Conservation (phyloP, 2,797 vertebrate genomes). For the Dipus sagitta region DNA sequence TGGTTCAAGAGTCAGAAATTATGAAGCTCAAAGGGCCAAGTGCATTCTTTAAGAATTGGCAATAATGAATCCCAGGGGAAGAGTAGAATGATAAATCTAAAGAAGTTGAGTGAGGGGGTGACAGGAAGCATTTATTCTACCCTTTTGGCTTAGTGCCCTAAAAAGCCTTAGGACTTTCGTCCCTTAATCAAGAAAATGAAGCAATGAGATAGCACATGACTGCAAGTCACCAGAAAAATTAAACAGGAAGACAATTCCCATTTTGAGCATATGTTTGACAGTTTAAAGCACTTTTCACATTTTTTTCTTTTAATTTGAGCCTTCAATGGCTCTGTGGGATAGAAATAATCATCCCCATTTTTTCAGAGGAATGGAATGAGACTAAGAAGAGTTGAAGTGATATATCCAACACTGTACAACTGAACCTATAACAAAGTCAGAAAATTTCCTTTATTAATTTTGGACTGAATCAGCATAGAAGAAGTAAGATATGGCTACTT, state of each 20-base stretch:
- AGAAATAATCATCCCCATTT: slow-evolving; percentile 7
- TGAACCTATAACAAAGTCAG: not conserved
- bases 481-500: not conserved
- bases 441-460: slow-evolving; percentile 13
- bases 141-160: slow-evolving; percentile 51
- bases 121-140: slow-evolving; percentile 57
- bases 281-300: slow-evolving; percentile 62
- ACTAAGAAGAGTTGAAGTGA: slow-evolving; percentile 27
- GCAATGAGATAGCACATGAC: slow-evolving; percentile 4
- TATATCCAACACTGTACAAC: slow-evolving; percentile 44
- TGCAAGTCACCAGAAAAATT: slow-evolving; percentile 56
- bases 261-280: slow-evolving; percentile 56
- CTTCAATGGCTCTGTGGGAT: not conserved
- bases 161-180: slow-evolving; percentile 67
- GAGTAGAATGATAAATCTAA: slow-evolving; percentile 67
- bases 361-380: slow-evolving; percentile 19
- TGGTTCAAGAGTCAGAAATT: slow-evolving; percentile 79
- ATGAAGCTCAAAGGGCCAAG: slow-evolving; percentile 73
- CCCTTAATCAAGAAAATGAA: slow-evolving; percentile 54
- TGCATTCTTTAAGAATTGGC: slow-evolving; percentile 68
- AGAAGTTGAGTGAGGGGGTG: slow-evolving; percentile 32
- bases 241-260: slow-evolving; percentile 12
- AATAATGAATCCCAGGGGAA: slow-evolving; percentile 68
- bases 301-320: slow-evolving; percentile 48
- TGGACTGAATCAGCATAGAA: not conserved